Evolutionary conservation across 2,888 invertebrate genomes (phyloP), one percentile per base, ranked within the genome.

Genomic region (Pollenia amentaria): DNA sequence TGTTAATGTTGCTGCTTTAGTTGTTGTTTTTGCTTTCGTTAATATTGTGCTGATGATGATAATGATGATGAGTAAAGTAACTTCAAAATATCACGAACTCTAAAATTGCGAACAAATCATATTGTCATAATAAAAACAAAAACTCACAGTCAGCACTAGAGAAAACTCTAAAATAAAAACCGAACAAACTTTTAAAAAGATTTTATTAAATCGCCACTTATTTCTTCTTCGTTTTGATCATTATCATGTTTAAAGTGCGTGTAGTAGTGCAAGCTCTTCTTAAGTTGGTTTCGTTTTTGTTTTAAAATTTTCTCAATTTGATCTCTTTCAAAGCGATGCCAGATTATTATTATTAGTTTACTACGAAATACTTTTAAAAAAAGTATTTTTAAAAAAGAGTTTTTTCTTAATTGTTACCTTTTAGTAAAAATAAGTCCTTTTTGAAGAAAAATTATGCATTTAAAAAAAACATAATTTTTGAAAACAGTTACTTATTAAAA

Each of bases 21-120:
- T 55, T 72, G 65, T 10, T 57, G 44, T 18, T 55, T 29, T 40
- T 53, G 62, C 18, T 42, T 18, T 65, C 40, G 9, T 64, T 48
- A 8, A 21, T 78, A 55, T 60, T 53, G 12, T n/a, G 40, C n/a
- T 67, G 57, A 67, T 46, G 70, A 53, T 77, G 29, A 53, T 76
- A 21, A 72, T 72, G 55, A 64, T 84, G 78, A 79, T 79, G 73
- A 78, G 57, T 72, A 80, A 46, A 78, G 75, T 65, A 76, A 72
- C 75, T 86, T 75, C 40, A 79, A 86, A 79, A 83, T 76, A 83
- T 79, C 75, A 86, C 83, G 83, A 83, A 86, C 73, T 83, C 75
- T 80, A 76, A 80, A 84, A 84, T 76, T 78, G 78, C 70, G 79
- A 83, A 85, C 77, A 53, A 48, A 55, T 42, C 38, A 62, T 14